Evolutionary conservation across 2,888 invertebrate species (phyloP).

Genomic region (Zhengitettix transpicula): DNA sequence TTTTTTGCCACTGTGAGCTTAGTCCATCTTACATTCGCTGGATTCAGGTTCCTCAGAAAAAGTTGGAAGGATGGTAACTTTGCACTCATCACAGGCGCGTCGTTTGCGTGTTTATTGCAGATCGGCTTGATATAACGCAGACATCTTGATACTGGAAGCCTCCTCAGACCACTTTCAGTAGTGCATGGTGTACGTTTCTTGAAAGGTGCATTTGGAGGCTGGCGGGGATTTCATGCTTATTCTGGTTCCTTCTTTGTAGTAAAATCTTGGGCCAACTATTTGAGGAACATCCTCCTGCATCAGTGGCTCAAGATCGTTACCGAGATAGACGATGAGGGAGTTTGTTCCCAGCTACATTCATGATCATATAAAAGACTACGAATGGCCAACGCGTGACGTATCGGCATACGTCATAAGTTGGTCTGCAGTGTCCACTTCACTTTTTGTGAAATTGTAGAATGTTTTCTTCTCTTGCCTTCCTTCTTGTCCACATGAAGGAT

Average conservation of each 20-base stretch:
- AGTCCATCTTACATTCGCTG: no score
- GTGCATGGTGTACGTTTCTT: no score
- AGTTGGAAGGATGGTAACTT: no score
- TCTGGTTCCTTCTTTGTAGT: not conserved
- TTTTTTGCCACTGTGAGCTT: no score
- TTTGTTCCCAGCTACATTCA: not conserved
- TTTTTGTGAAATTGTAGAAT: constrained; percentile 11
- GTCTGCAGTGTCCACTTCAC: constrained; percentile 7
- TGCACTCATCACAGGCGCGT: no score
- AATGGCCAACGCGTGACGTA: constrained; percentile 1
- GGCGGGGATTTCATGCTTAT: constrained; percentile 3
- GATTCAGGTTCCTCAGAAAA: no score
- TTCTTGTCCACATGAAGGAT: not conserved
- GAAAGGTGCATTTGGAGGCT: constrained; percentile 6
- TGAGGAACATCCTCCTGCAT: constrained; percentile 7
- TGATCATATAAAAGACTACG: not conserved
- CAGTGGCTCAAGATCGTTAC: not conserved
- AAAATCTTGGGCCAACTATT: constrained; percentile 10
- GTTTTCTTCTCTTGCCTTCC: constrained; percentile 10
- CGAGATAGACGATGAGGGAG: not conserved
- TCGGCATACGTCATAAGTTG: constrained; percentile 3
- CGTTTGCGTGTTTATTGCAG: no score
- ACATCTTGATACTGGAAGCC: no score
- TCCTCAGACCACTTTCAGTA: no score
- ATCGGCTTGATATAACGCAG: no score